A percentile compares a stretch with the other conserved stretches of the same genome.
phyloP scores from a whole-genome alignment of 2,888 invertebrate genomes.

The Pseudeuparius sepicola region DNA sequence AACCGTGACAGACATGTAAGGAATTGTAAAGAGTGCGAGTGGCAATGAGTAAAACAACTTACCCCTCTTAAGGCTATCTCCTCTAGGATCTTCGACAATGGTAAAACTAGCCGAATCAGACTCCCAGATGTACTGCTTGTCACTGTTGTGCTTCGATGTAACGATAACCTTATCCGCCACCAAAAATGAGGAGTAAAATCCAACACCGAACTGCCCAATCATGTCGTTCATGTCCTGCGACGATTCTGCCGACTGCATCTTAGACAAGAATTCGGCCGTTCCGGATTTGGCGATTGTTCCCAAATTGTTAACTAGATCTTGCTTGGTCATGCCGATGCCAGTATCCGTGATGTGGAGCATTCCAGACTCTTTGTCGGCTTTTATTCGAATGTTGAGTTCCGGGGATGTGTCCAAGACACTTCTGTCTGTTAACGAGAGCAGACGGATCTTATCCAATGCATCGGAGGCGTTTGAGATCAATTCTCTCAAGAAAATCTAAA shows the following conservation, averaged over 20 bases:
- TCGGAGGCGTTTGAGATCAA: constrained; percentile 98
- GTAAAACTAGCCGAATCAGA: constrained; percentile 87
- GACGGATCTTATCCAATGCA: constrained; percentile 95
- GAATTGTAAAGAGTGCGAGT: too few relatives aligned
- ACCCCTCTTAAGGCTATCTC: constrained; percentile 78
- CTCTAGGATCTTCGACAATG: constrained; percentile 89
- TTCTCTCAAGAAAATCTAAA: constrained; percentile 89
- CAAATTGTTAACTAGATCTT: constrained; percentile 88
- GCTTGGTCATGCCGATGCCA: constrained; percentile 95
- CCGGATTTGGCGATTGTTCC: constrained; percentile 43
- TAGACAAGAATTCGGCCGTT: constrained; percentile 40
- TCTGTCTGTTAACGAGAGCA: constrained; percentile 83
- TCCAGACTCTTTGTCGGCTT: constrained; percentile 85
- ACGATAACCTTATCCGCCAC: constrained; percentile 96
- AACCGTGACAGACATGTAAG: too few relatives aligned
- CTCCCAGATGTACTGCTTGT: constrained; percentile 95
- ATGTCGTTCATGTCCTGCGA: constrained; percentile 84
- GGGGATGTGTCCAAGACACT: constrained; percentile 65
- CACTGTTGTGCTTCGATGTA: constrained; percentile 89
- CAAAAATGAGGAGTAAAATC: constrained; percentile 95
- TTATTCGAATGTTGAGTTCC: constrained; percentile 84
- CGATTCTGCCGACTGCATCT: constrained; percentile 64
- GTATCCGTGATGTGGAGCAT: constrained; percentile 91
- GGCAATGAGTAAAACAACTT: constrained; percentile 10
- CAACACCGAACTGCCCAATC: constrained; percentile 99